Conservation (phyloP, 2,113 vertebrate genomes). For the Trichechus manatus region DNA sequence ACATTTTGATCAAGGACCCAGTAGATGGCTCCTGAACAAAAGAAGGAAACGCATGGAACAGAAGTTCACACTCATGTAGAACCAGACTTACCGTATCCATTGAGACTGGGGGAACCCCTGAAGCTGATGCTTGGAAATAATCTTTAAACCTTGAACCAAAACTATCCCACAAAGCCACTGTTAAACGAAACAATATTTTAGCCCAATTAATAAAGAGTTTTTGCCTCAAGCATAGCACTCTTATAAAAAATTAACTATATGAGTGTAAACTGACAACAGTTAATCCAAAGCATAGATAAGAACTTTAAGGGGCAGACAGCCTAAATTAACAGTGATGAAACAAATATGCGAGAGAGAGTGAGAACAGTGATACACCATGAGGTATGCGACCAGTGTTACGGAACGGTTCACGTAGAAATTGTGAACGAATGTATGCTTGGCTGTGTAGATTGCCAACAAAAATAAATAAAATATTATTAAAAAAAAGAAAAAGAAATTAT, state of each 20-base stretch:
- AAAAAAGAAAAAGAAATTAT: neutral
- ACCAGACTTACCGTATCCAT: neutral
- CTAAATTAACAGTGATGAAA: neutral
- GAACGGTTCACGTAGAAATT: neutral
- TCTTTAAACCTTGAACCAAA: neutral
- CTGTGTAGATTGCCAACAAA: neutral
- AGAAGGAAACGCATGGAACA: neutral
- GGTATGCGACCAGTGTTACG: neutral
- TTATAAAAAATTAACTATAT: neutral
- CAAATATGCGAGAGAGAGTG: neutral
- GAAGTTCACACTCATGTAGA: neutral
- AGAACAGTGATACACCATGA: neutral
- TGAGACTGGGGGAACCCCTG: neutral
- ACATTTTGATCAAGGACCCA: neutral
- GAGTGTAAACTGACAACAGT: neutral
- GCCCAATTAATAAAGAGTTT: neutral
- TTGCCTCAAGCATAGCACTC: neutral
- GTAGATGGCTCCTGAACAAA: neutral
- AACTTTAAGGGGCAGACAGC: neutral
- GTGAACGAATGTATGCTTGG: neutral
- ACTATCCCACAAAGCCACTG: neutral
- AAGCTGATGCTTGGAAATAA: neutral
- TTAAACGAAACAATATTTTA: neutral
- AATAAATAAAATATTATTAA: neutral
- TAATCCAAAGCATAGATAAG: neutral